Percentiles rank a stretch among this genome's conserved stretches.
These are phyloP conservation scores for Euphonia xanthogaster DNA, from an alignment of 2,797 vertebrate genomes.

Conservation along the genomic window DNA sequence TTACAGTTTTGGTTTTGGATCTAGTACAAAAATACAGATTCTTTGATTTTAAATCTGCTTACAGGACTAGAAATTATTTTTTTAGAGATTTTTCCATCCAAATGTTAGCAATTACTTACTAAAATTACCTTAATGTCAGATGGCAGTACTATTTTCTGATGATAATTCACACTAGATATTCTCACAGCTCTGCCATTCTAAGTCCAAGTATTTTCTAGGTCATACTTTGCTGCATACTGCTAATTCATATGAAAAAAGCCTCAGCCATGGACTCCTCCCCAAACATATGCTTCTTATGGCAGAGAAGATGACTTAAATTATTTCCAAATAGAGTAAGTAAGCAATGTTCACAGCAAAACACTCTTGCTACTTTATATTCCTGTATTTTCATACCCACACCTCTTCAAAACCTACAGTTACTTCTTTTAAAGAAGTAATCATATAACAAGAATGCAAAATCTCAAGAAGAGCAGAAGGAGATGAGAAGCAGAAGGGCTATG, in stretches of 20 bases:
- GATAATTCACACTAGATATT: background rate
- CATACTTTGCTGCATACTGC: slow-evolving; percentile 30
- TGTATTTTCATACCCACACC: background rate
- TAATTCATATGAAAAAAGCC: slow-evolving; percentile 17
- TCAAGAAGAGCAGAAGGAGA: background rate
- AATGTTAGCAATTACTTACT: background rate
- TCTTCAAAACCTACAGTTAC: slow-evolving; percentile 4
- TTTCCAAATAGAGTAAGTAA: slow-evolving; percentile 8
- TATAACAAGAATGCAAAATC: background rate
- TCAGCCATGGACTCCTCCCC: background rate
- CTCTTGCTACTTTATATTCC: slow-evolving; percentile 1
- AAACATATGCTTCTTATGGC: slow-evolving; percentile 17
- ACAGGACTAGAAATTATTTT: background rate
- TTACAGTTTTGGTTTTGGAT: background rate
- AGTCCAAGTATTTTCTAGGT: slow-evolving; percentile 51
- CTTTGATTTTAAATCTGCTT: background rate
- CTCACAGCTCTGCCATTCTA: background rate
- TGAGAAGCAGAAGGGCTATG: slow-evolving; percentile 16
- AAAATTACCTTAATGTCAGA: background rate
- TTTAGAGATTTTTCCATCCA: background rate
- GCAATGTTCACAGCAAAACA: background rate
- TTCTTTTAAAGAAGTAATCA: background rate
- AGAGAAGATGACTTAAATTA: slow-evolving; percentile 6
- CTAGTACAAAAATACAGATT: background rate
- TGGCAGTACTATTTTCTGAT: background rate